phyloP scores from a whole-genome alignment of 2,797 vertebrate genomes.

The Tokudaia tokunoshimensis region DNA sequence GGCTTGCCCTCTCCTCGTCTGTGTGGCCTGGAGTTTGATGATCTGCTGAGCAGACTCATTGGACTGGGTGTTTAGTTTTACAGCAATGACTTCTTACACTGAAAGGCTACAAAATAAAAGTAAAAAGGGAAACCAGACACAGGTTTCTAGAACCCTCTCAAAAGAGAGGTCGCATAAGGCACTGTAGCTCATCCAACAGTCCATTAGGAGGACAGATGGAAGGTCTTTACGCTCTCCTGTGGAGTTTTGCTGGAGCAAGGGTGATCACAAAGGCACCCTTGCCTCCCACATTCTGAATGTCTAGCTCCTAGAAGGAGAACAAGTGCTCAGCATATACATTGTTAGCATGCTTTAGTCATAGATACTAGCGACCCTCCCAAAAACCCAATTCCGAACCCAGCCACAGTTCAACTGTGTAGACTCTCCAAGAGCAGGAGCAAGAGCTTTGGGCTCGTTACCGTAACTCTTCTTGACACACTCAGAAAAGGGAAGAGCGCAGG shows the following conservation, averaged over 20 bases:
- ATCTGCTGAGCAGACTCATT: not conserved
- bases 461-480: not conserved
- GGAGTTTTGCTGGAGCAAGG: not conserved
- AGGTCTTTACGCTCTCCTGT: not conserved
- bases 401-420: not conserved
- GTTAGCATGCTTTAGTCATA: not conserved
- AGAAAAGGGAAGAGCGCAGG: not conserved
- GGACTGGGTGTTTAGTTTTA: not conserved
- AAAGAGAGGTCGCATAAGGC: not conserved
- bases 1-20: not conserved
- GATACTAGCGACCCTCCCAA: not conserved
- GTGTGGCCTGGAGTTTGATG: not conserved
- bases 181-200: not conserved
- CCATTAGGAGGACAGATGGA: not conserved
- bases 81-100: not conserved
- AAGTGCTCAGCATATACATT: not conserved
- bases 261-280: not conserved
- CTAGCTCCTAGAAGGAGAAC: not conserved
- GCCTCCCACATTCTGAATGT: not conserved
- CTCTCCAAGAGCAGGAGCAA: slow-evolving; percentile 1
- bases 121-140: not conserved
- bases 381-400: not conserved
- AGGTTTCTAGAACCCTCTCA: not conserved
- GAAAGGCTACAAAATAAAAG: slow-evolving; percentile 1
- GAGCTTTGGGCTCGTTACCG: not conserved